Conservation (phyloP, 2,888 invertebrate species). For the Aspidapion aeneum region DNA sequence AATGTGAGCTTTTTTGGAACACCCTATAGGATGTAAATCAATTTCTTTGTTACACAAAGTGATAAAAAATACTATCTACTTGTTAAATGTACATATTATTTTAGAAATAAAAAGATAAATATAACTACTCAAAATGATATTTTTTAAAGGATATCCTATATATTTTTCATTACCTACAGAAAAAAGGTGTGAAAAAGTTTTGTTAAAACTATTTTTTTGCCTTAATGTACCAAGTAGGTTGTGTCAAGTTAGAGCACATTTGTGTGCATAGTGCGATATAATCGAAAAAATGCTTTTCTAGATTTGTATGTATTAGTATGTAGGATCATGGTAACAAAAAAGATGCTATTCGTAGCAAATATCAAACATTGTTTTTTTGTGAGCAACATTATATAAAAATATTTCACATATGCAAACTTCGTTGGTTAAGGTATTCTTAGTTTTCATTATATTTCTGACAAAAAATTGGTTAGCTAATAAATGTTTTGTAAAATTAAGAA, state of each 20-base stretch:
- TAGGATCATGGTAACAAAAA: too few species aligned
- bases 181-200: background rate
- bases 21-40: background rate
- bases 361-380: too few species aligned
- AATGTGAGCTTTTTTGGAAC: background rate
- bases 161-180: background rate
- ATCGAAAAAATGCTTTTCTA: background rate
- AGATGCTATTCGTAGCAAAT: too few species aligned
- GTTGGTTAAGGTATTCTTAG: background rate
- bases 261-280: background rate
- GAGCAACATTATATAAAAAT: too few species aligned
- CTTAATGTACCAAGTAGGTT: background rate
- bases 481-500: background rate
- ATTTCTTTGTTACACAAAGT: conserved; percentile 3
- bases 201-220: background rate
- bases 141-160: background rate
- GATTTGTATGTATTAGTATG: too few species aligned
- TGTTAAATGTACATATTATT: conserved; percentile 1
- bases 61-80: background rate
- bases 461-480: background rate
- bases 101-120: background rate
- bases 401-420: too few species aligned
- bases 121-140: background rate
- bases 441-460: background rate
- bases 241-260: background rate